Base-by-base conservation (phyloP, 2,888 invertebrate species). In the Dascillus cervinus region DNA sequence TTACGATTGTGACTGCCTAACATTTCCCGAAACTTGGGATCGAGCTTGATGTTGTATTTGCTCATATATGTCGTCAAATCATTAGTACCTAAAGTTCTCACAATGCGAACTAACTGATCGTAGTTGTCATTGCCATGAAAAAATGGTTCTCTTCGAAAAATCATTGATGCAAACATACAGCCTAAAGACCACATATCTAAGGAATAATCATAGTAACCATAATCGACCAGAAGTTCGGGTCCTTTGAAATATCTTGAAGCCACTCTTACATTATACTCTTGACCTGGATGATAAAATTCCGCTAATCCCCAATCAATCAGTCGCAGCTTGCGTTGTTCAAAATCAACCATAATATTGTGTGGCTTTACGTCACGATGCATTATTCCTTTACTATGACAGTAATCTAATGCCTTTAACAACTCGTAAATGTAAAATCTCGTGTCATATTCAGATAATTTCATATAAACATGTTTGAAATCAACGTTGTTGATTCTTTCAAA, bases 351-450 rank as follows among this genome's bases (percentile, higher is more conserved):
- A 10, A 64, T 60, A 37, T 64, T 64, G 36, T 64, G 64, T 3
- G 64, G 64, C 39, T 65, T 65, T 1, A 65, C 60, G 39, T 65
- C 64, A 13, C 64, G 49, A 32, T 65, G 64, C 62, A 65, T 65
- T 10, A 65, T 64, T 2, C 64, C 64, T 31, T 53, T 53, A 28
- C 62, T 60, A 39, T 65, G 65, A 32, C 64, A 64, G 34, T 45
- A 65, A 41, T 65, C 62, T 15, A 65, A 36, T 1, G 64, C 67
- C 50, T 64, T 66, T 30, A 69, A 43, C 20, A 69, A 41, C 51
- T 69, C 67, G 38, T 62, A 63, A 11, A 67, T 48, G 43, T 69
- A 69, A 49, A 53, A 67, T 19, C 58, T 43, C 3, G 57, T 61
- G 29, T 65, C 63, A 10, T 46, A 49, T 34, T 64, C 63, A n/a